Percentiles rank a stretch among this genome's conserved stretches.
Conservation (phyloP, 2,888 invertebrate genomes). For the Drosophila subsilvestris region DNA sequence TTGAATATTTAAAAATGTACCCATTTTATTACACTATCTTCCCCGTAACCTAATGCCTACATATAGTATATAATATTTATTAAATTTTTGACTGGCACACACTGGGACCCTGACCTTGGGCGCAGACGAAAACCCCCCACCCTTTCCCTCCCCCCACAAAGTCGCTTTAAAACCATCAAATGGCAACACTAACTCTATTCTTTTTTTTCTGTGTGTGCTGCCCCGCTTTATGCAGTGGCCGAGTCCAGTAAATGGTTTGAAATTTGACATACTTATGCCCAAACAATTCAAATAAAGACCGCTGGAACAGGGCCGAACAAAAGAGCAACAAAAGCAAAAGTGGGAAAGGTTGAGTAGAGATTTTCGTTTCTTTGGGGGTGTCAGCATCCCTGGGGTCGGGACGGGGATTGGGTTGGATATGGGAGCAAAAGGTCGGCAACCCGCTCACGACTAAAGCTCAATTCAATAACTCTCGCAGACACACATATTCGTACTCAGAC, state of each 20-base stretch:
- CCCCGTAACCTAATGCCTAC: slow-evolving; percentile 29
- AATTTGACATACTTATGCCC: slow-evolving; percentile 80
- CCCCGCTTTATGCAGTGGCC: slow-evolving; percentile 41
- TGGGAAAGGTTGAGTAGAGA: slow-evolving; percentile 29
- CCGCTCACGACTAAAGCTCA: slow-evolving; percentile 42
- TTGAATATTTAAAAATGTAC: slow-evolving; percentile 35
- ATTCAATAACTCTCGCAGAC: slow-evolving; percentile 64
- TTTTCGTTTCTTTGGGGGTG: slow-evolving; percentile 33
- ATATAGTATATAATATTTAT: slow-evolving; percentile 45
- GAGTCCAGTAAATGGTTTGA: slow-evolving; percentile 58
- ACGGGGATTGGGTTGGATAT: slow-evolving; percentile 27
- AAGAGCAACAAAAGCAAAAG: slow-evolving; percentile 48
- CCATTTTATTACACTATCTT: slow-evolving; percentile 33
- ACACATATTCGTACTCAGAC: slow-evolving; percentile 18
- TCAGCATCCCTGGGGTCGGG: slow-evolving; percentile 25
- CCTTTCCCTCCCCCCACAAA: slow-evolving; percentile 32
- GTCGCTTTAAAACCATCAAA: slow-evolving; percentile 42
- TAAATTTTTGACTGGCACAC: slow-evolving; percentile 25
- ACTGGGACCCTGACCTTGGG: slow-evolving; percentile 30
- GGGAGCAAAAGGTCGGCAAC: slow-evolving; percentile 66
- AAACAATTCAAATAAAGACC: slow-evolving; percentile 68
- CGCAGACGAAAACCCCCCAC: slow-evolving; percentile 13
- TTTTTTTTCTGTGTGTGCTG: neutral
- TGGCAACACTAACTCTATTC: slow-evolving; percentile 14
- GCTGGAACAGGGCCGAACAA: slow-evolving; percentile 55